Evolutionary conservation across 2,113 vertebrate genomes (phyloP).

Genomic region (Lycocorax pyrrhopterus): DNA sequence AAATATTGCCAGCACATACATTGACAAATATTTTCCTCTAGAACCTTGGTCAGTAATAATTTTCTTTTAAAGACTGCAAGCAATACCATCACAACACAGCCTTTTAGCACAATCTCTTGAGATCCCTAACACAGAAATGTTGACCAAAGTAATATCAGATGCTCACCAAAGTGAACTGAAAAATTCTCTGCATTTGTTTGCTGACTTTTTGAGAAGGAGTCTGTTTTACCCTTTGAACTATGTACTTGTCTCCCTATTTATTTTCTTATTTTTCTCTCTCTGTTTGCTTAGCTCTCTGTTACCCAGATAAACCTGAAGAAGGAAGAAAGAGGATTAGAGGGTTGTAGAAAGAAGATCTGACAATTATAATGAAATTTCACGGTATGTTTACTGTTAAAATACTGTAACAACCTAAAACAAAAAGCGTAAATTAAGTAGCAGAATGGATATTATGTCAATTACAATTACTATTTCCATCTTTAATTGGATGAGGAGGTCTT

Average conservation of each 20-base stretch:
- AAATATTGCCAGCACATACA: background rate
- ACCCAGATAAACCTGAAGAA: background rate
- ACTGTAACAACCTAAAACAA: background rate
- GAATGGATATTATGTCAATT: background rate
- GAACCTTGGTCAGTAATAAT: background rate
- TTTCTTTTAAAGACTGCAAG: background rate
- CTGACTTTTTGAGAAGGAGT: background rate
- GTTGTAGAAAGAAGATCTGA: background rate
- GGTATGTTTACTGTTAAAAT: background rate
- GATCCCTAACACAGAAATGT: background rate
- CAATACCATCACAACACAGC: background rate
- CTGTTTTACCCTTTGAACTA: background rate
- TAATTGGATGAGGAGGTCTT: background rate
- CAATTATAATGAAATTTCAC: background rate
- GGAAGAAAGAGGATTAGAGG: background rate
- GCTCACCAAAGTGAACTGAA: background rate
- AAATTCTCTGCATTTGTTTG: background rate
- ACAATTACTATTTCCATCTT: background rate
- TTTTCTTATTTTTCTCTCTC: background rate
- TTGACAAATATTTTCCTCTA: slow-evolving; percentile 14
- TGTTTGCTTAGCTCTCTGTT: background rate
- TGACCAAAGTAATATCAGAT: background rate
- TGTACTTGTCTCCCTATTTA: background rate
- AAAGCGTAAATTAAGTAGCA: background rate
- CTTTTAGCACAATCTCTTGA: background rate